Evolutionary conservation across 2,888 invertebrate species (phyloP), one percentile per base, ranked within the genome.

Genomic region (Thelaira solivaga): DNA sequence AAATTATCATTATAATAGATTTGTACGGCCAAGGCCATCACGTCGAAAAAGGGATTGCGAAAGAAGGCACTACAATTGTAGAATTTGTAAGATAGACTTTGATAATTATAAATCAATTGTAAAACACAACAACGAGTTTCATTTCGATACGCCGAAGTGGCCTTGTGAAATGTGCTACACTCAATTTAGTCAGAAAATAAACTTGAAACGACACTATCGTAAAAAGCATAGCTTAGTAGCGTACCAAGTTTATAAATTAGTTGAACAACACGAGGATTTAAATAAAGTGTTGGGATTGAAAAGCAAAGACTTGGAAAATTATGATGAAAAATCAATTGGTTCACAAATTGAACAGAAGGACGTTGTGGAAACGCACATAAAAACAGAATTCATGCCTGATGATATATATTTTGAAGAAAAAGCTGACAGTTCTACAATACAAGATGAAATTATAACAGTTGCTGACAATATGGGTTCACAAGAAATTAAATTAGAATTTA

Each of bases 71-170:
- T 74, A 74, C 18, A 1, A 6, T 29, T 74, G 74, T 31, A 67
- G 67, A 74, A 29, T 61, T 1, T 74, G 74, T 53, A 18, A 53
- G 2, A 36, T 74, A 1, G n/a, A 13, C 0, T 74, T 67, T 18
- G 74, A 61, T 0, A 20, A 45, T 26, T 43, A 45, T 6, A 74
- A 74, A 34, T 5, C n/a, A 1, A 43, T 67, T 53, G 26, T 43
- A 4, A 53, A 67, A 26, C 74, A 74, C 24, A 74, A 74, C 26
- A 61, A 61, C 16, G 22, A 51, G 6, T 34, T 67, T 0, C 74
- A 74, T 53, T 10, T n/a, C 8, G 26, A 74, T 18, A 11, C 22
- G 16, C 31, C 36, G 10, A 67, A 36, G 22, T 16, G 16, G 8
- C 8, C 45, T 1, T 74, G 74, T 29, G 8, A 67, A 53, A 31